These are phyloP conservation scores for Helicolenus hilgendorfi DNA, from an alignment of 2,797 vertebrate genomes.

Conservation along the genomic window DNA sequence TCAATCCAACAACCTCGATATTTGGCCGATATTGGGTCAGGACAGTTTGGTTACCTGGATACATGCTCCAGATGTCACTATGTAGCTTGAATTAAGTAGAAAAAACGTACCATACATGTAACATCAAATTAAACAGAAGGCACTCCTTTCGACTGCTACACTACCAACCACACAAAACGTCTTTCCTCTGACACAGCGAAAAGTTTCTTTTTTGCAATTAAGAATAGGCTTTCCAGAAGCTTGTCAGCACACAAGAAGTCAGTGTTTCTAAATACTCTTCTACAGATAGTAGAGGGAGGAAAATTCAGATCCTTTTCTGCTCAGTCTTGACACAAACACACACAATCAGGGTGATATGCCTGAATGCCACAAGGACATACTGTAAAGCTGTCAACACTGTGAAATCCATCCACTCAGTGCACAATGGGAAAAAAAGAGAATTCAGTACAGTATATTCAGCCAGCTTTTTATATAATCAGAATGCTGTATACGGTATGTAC, in stretches of 20 bases:
- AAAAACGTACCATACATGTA: not conserved
- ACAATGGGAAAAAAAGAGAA: not conserved
- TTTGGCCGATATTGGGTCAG: not conserved
- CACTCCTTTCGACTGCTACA: too few species aligned
- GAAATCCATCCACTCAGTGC: not conserved
- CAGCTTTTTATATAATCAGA: not conserved
- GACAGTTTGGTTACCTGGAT: not conserved
- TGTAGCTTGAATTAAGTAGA: not conserved
- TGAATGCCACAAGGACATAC: not conserved
- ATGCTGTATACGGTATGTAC: not conserved
- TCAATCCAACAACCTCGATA: not conserved
- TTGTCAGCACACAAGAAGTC: not conserved
- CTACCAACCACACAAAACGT: too few species aligned
- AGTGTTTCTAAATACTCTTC: not conserved
- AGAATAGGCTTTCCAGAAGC: not conserved
- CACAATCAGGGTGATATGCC: not conserved
- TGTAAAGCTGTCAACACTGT: not conserved
- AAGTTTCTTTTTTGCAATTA: not conserved
- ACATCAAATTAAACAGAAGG: too few species aligned
- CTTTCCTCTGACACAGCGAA: too few species aligned
- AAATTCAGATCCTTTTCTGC: not conserved
- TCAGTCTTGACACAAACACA: not conserved
- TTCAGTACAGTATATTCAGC: too few species aligned
- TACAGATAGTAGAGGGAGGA: not conserved
- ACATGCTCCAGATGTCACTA: not conserved